A percentile compares a stretch with the other conserved stretches of the same genome.
Conservation (phyloP, 64 coral and sea anemone species). For the Hydrozoanthus tunicans region DNA sequence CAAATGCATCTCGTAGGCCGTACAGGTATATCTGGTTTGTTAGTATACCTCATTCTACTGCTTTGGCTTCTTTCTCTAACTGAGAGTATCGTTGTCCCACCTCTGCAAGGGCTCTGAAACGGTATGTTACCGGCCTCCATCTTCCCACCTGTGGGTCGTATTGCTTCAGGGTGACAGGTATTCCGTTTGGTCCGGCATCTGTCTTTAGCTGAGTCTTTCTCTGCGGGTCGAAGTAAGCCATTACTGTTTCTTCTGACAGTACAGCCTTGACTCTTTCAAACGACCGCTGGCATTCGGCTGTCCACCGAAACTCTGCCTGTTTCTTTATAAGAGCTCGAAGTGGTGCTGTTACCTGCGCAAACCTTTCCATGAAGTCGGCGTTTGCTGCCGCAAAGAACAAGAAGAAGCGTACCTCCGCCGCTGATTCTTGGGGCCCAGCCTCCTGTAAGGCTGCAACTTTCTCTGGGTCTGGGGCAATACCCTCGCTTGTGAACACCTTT, state of each 20-base stretch:
- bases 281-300: no score
- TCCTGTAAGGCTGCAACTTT: slow-evolving; percentile 43
- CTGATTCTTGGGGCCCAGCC: slow-evolving; percentile 34
- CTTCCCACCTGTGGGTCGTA: slow-evolving; percentile 18
- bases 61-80: slow-evolving; percentile 62
- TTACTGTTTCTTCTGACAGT: slow-evolving; percentile 44
- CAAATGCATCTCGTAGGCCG: slow-evolving; percentile 42
- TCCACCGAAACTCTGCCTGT: not conserved
- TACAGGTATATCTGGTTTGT: slow-evolving; percentile 68
- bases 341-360: slow-evolving; percentile 31
- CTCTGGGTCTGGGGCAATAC: slow-evolving; percentile 42
- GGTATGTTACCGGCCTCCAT: slow-evolving; percentile 44
- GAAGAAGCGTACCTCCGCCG: slow-evolving; percentile 25
- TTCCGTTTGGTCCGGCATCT: slow-evolving; percentile 27
- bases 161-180: slow-evolving; percentile 35
- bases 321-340: not conserved
- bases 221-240: slow-evolving; percentile 59
- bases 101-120: slow-evolving; percentile 45
- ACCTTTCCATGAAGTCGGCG: not conserved
- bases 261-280: not conserved
- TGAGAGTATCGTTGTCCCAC: slow-evolving; percentile 48
- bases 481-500: slow-evolving; percentile 42
- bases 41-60: slow-evolving; percentile 50
- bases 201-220: not conserved
- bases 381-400: slow-evolving; percentile 20